These are phyloP conservation scores for Ectropis grisescens DNA, from an alignment of 1,140 invertebrate species.

Conservation along the genomic window DNA sequence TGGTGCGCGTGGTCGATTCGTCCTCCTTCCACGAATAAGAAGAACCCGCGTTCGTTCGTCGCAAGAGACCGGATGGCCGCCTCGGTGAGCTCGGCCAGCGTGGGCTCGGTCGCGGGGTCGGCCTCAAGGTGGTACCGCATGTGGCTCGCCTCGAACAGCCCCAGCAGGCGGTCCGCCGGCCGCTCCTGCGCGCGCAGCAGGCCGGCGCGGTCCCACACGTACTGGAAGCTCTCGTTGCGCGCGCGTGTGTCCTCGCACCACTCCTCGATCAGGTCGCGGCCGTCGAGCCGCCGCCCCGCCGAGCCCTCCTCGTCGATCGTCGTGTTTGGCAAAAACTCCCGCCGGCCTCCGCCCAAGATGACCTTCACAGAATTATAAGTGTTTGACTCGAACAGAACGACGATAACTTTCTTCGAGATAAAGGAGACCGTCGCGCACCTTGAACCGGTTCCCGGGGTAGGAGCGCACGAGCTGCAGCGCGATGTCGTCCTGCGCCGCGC, in stretches of 20 bases:
- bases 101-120: constrained; percentile 72
- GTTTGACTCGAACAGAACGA: not conserved
- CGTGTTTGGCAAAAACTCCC: constrained; percentile 74
- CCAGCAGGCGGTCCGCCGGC: constrained; percentile 79
- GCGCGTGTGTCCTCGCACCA: constrained; percentile 46
- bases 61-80: constrained; percentile 84
- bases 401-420: not conserved
- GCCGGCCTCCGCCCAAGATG: constrained; percentile 79
- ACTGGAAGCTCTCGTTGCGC: constrained; percentile 76
- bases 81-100: constrained; percentile 86
- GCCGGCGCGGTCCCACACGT: constrained; percentile 76
- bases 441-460: constrained; percentile 73
- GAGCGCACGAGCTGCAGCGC: constrained; percentile 80
- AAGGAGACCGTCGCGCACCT: constrained; percentile 24
- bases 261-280: constrained; percentile 60
- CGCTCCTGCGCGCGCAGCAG: constrained; percentile 73
- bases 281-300: constrained; percentile 73
- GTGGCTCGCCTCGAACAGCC: constrained; percentile 69
- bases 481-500: constrained; percentile 71
- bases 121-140: constrained; percentile 62
- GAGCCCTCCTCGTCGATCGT: constrained; percentile 76
- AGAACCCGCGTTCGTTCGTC: constrained; percentile 86
- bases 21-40: constrained; percentile 90
- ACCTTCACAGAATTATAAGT: constrained; percentile 53
- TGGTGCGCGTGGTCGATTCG: constrained; percentile 90